Conservation (phyloP, 2,797 vertebrate genomes). For the Sebastes oblongus region DNA sequence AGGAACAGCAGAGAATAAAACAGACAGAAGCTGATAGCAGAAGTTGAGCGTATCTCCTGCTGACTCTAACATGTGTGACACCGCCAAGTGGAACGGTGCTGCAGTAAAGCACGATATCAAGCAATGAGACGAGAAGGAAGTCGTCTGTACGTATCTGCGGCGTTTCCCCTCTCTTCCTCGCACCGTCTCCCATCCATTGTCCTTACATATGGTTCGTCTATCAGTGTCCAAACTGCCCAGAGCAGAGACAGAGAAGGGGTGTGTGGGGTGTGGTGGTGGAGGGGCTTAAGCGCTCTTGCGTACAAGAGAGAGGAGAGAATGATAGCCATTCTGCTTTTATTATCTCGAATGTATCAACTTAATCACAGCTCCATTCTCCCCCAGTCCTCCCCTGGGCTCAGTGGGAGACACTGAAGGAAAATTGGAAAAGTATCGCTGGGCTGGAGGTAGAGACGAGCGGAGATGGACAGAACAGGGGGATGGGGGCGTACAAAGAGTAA, state of each 20-base stretch:
- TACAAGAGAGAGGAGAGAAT: slow-evolving; percentile 65
- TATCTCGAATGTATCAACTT: slow-evolving; percentile 83
- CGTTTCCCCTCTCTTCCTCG: slow-evolving; percentile 16
- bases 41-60: slow-evolving; percentile 49
- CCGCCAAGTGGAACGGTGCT: slow-evolving; percentile 39
- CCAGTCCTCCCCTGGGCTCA: slow-evolving; percentile 76
- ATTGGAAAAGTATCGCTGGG: slow-evolving; percentile 80
- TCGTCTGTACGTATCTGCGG: slow-evolving; percentile 29
- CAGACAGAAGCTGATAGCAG: slow-evolving; percentile 35
- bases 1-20: neutral
- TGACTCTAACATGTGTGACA: slow-evolving; percentile 50
- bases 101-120: slow-evolving; percentile 52
- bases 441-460: slow-evolving; percentile 72
- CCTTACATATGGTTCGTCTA: slow-evolving; percentile 63
- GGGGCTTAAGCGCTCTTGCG: slow-evolving; percentile 50
- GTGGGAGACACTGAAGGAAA: slow-evolving; percentile 77
- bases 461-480: slow-evolving; percentile 68
- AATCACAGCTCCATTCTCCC: slow-evolving; percentile 80
- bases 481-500: slow-evolving; percentile 52
- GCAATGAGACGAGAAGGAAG: slow-evolving; percentile 21
- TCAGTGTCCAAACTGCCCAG: slow-evolving; percentile 74
- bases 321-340: slow-evolving; percentile 80
- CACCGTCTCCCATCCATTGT: slow-evolving; percentile 53
- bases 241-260: slow-evolving; percentile 56
- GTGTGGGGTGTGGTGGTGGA: slow-evolving; percentile 75